Evolutionary conservation across 2,113 vertebrate genomes (phyloP), one percentile per base, ranked within the genome.

Genomic region (Scalopus aquaticus): DNA sequence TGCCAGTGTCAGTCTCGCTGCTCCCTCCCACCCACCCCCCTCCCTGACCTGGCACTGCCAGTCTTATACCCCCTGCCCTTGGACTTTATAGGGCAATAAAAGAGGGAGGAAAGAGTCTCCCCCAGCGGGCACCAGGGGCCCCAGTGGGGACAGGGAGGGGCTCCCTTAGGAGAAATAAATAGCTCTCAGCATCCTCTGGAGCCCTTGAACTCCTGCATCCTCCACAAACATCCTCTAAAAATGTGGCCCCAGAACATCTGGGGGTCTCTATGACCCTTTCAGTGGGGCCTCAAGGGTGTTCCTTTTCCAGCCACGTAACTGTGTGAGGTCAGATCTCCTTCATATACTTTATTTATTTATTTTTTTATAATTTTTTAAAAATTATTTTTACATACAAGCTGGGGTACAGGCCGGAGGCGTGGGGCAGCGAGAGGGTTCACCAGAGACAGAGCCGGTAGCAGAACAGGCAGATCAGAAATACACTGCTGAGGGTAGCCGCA

Each of bases 11-110:
- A 10, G 46, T 1, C n/a, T 42, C 4, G 0, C 49, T 60, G 92
- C 37, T 91, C 54, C 67, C 37, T 77, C 64, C 86, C 26, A 1
- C 64, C 88, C 87, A 22, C n/a, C 90, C 90, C 64, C 39, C 74
- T 79, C 35, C 69, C 37, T n/a, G 30, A 73, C 67, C 46, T 32
- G 0, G 1, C 44, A 51, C 15, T 11, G 20, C 54, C 84, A 15
- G 88, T 72, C 73, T 97, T 95, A 96, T 95, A 95, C 85, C 73
- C 60, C 85, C 72, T 93, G 10, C 70, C 51, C 42, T 70, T 62
- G 28, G n/a, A 32, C 79, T 96, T 96, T 97, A 96, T 88, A 60
- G 89, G 85, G 73, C 82, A 69, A 88, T 97, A 95, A 95, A 97
- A 44, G 82, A 76, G 49, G 35, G 3, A 76, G 56, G 65, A 56